phyloP scores from a whole-genome alignment of 2,113 vertebrate species.

The Erpornis zantholeuca region DNA sequence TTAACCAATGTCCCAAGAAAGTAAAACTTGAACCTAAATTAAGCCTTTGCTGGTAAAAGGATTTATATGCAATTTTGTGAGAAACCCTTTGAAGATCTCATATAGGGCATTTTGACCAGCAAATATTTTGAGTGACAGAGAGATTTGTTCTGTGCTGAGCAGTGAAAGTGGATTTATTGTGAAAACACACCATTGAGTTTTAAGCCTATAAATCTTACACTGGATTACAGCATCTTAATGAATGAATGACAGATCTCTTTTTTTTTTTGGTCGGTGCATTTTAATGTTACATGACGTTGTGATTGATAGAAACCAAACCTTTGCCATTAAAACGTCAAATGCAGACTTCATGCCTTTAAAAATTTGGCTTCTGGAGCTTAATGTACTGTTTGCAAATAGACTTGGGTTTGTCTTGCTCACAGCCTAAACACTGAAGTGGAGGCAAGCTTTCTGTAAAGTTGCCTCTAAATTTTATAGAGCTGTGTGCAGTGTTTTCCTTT shows the following conservation, averaged over 20 bases:
- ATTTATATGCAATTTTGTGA: constrained; percentile 71
- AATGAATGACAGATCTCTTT: constrained; percentile 77
- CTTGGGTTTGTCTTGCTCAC: constrained; percentile 67
- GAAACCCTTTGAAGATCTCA: constrained; percentile 75
- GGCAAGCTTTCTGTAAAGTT: constrained; percentile 59
- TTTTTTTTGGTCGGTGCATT: constrained; percentile 69
- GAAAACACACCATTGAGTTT: constrained; percentile 72
- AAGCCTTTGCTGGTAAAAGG: constrained; percentile 71
- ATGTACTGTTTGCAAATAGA: constrained; percentile 81
- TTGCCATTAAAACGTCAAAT: constrained; percentile 77
- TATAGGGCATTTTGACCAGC: constrained; percentile 63
- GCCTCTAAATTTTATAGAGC: constrained; percentile 60
- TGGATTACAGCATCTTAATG: constrained; percentile 80
- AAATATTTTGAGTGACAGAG: constrained; percentile 66
- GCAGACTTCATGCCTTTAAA: constrained; percentile 71
- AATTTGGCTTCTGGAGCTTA: constrained; percentile 80
- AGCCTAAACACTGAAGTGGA: constrained; percentile 53
- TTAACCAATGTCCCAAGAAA: constrained; percentile 66
- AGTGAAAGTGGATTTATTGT: constrained; percentile 76
- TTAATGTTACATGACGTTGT: constrained; percentile 73
- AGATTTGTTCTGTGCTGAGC: constrained; percentile 68
- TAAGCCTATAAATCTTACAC: constrained; percentile 74
- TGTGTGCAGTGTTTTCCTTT: constrained; percentile 45
- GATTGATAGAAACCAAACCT: constrained; percentile 80
- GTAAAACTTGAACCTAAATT: constrained; percentile 73